Evolutionary conservation across 1,140 invertebrate species (phyloP).

Genomic region (Papilio polytes): DNA sequence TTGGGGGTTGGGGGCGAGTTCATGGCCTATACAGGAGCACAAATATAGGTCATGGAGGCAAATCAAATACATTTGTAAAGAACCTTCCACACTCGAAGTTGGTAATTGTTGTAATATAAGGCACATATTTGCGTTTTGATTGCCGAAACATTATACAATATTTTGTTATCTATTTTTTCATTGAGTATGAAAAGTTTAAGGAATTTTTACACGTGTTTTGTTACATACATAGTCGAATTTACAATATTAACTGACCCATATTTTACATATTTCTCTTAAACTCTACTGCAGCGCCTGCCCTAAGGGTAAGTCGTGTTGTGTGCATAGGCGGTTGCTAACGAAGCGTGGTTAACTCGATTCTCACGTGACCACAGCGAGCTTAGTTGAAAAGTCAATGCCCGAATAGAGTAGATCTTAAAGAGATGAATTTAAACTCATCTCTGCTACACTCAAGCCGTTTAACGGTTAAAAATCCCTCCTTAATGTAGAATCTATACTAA

Average conservation of each 20-base stretch:
- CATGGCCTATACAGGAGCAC: constrained; percentile 23
- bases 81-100: not conserved
- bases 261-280: too few relatives aligned
- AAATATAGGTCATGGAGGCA: constrained; percentile 31
- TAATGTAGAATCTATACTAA: too few relatives aligned
- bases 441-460: too few relatives aligned
- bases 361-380: not conserved
- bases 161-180: too few relatives aligned
- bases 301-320: not conserved
- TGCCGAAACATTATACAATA: too few relatives aligned
- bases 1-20: not conserved
- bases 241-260: too few relatives aligned
- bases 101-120: not conserved
- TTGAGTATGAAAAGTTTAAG: too few relatives aligned
- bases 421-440: not conserved
- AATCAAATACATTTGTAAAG: constrained; percentile 21
- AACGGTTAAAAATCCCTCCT: too few relatives aligned
- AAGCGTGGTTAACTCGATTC: constrained; percentile 19
- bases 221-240: too few relatives aligned
- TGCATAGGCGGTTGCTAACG: not conserved
- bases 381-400: not conserved
- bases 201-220: too few relatives aligned
- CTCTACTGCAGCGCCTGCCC: not conserved
- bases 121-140: not conserved
- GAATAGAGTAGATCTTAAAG: not conserved